Base-by-base conservation (phyloP, 2,888 invertebrate species). In the Sinhomidia bicolor region DNA sequence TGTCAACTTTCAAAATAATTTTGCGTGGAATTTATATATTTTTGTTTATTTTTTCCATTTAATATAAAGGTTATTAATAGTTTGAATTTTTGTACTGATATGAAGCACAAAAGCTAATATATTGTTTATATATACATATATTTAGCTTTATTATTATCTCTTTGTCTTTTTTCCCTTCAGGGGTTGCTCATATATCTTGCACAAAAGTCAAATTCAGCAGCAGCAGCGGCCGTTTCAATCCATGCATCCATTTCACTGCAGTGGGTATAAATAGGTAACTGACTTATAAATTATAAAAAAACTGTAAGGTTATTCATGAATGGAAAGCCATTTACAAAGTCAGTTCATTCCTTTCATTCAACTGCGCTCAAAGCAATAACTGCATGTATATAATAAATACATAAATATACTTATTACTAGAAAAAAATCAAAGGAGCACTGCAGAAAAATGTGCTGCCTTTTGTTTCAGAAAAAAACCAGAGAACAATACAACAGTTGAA, bases 171-270 rank as follows among this genome's bases (percentile, higher is more conserved):
- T 62, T 79, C 14, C 47, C 65, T 62, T 29, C 12, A n/a, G 65
- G 51, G 65, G 26, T 5, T 85, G 76, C 47, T 65, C 85, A 78
- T 85, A 78, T 62, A 85, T 85, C 85, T 78, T 85, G 78, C 32
- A 57, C 6, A 85, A 74, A 82, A 62, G 78, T 78, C 60, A 78
- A 47, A 62, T 78, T 47, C 71, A 71, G 32, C 47, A 65, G 14
- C 57, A 62, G 60, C 51, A 51, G 5, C 36, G 36, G 5, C 57
- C 20, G 57, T 20, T 57, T 57, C 51, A 36, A 36, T n/a, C n/a
- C n/a, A 47, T 47, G 10, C 60, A 29, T 26, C 5, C 12, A 60
- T 32, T 41, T 65, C 65, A 65, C 20, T 32, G 29, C 12, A 32
- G 12, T 62, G 1, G 12, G 12, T 7, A 36, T 36, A 36, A 36